Evolutionary conservation across 2,888 invertebrate species (phyloP), one percentile per base, ranked within the genome.

Genomic region (Drosophila subquinaria): DNA sequence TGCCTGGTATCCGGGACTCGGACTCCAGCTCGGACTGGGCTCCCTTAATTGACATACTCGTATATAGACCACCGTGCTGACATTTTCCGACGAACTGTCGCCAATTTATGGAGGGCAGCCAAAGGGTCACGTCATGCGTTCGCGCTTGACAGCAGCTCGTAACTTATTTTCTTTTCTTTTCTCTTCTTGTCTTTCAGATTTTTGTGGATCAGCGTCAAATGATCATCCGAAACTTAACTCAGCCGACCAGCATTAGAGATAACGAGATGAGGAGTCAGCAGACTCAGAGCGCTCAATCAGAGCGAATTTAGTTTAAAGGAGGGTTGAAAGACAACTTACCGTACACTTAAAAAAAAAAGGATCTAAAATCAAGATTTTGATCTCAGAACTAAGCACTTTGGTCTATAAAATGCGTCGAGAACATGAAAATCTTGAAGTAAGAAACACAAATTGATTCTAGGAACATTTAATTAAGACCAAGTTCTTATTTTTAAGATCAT

Each of bases 121-220:
- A 61, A 79, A 76, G 81, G 83, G 88, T 83, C 83, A 87, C 76
- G 73, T 86, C 86, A 82, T 69, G 76, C 61, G 72, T 64, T 63
- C 76, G 79, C 84, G 70, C 88, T 82, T 85, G 82, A 82, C 85
- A 78, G 79, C 84, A 87, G 79, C 81, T 83, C 82, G 79, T 83
- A 83, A 83, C 65, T 71, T 70, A 43, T 45, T 33, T 9, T 70
- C 48, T 45, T 45, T 9, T 23, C 3, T 5, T 17, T 23, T 11
- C 27, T 23, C n/a, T 23, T 3, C 30, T 11, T 20, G 6, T 4
- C 4, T 33, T 15, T 11, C 4, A 4, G 15, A 1, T 30, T 40
- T 40, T 27, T 27, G 55, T 55, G 42, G 42, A 42, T 42, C 42
- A 15, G n/a, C 17, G 17, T 17, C 30, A 55, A 55, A 20, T 20